phyloP scores from a whole-genome alignment of 2,888 invertebrate species.

The Polietes domitor region DNA sequence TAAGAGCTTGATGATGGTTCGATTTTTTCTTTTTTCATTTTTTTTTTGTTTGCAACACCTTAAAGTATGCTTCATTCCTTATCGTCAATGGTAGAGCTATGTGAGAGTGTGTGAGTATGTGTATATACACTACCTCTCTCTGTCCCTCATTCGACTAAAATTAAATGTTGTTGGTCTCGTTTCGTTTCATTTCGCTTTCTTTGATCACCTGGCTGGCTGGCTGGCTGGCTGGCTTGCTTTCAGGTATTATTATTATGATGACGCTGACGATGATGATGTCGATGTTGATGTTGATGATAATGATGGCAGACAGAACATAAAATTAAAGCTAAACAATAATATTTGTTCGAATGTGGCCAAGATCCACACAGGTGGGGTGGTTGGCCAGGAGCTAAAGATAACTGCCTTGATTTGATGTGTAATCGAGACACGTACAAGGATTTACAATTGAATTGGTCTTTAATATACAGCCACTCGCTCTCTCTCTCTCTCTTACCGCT shows the following conservation, averaged over 20 bases:
- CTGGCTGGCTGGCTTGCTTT: conserved; percentile 26
- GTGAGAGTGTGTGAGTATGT: background rate
- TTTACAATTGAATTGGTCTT: conserved; percentile 53
- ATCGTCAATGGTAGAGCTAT: conserved; percentile 16
- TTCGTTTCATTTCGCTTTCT: conserved; percentile 33
- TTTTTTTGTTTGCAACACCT: conserved; percentile 39
- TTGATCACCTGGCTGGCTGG: conserved; percentile 34
- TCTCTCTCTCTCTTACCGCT: background rate
- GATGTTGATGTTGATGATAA: background rate
- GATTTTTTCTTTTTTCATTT: background rate
- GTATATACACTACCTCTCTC: conserved; percentile 24
- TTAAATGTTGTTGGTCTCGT: conserved; percentile 35
- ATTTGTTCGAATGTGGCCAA: conserved; percentile 36
- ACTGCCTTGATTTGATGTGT: conserved; percentile 48
- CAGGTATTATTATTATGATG: conserved; percentile 36
- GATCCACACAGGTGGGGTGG: background rate
- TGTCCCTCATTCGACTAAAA: conserved; percentile 17
- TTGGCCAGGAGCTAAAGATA: background rate
- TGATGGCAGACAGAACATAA: conserved; percentile 25
- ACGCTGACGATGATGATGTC: background rate
- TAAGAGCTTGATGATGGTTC: background rate
- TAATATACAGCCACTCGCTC: conserved; percentile 41
- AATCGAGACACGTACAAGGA: conserved; percentile 63
- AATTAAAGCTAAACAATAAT: conserved; percentile 61
- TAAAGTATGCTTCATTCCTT: conserved; percentile 49